phyloP scores from a whole-genome alignment of 2,113 vertebrate genomes.

The Pseudonaja textilis region DNA sequence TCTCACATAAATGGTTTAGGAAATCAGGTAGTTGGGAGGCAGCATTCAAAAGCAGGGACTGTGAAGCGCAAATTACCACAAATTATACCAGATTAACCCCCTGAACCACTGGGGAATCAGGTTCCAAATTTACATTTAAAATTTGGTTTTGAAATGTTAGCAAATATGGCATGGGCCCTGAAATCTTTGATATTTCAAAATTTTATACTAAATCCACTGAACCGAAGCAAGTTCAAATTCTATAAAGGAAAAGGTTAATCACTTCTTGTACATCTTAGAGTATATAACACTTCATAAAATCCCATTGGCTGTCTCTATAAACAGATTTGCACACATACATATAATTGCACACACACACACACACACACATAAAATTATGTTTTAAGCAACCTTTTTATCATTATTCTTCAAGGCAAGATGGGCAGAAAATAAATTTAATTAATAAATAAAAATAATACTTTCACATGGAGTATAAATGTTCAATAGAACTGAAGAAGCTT shows the following conservation, averaged over 20 bases:
- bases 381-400: slow-evolving; percentile 49
- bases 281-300: not conserved
- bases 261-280: not conserved
- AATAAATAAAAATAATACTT: slow-evolving; percentile 62
- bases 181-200: slow-evolving; percentile 4
- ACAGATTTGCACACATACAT: not conserved
- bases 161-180: not conserved
- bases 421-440: not conserved
- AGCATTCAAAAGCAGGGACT: not conserved
- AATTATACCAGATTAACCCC: not conserved
- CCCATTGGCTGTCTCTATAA: not conserved
- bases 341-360: no score
- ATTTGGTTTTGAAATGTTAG: not conserved
- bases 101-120: not conserved
- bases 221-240: not conserved
- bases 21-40: not conserved
- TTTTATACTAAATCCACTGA: not conserved
- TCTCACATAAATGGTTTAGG: not conserved
- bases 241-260: not conserved
- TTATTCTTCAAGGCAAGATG: slow-evolving; percentile 34
- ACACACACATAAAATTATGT: no score
- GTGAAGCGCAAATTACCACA: not conserved
- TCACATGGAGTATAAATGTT: slow-evolving; percentile 79
- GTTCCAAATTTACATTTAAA: not conserved
- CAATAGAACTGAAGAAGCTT: slow-evolving; percentile 48